Evolutionary conservation across 2,888 invertebrate genomes (phyloP).

Genomic region (Xestia rhomboidea): DNA sequence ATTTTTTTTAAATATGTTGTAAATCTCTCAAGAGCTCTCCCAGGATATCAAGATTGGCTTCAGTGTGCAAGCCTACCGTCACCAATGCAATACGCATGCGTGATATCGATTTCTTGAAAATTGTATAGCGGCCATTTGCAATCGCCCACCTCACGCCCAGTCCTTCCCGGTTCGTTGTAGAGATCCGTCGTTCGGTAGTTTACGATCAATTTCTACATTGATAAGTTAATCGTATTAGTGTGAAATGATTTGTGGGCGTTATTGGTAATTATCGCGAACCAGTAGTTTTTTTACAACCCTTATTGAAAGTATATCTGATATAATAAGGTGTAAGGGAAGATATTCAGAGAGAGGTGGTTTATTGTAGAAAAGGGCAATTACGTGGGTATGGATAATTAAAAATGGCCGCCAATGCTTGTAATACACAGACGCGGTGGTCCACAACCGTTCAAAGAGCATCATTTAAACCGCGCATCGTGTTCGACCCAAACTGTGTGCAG

Average conservation of each 20-base stretch:
- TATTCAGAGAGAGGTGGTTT: not conserved
- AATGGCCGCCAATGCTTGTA: not conserved
- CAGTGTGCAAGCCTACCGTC: not conserved
- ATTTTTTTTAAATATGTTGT: not conserved
- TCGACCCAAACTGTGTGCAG: not conserved
- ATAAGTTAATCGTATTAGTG: not conserved
- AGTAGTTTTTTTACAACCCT: not conserved
- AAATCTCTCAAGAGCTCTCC: not conserved
- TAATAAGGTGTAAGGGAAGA: too few relatives aligned
- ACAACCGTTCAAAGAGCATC: not conserved
- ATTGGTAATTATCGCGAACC: not conserved
- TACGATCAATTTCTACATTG: not conserved
- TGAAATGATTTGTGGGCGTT: not conserved
- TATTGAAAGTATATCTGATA: not conserved
- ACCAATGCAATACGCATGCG: constrained; percentile 16
- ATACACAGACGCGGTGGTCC: too few relatives aligned
- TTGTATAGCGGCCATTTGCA: not conserved
- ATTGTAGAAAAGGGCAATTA: not conserved
- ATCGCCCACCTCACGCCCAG: not conserved
- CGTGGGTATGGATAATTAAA: not conserved
- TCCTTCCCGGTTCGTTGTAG: not conserved
- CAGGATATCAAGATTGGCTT: not conserved
- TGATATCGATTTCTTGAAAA: not conserved
- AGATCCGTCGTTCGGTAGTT: not conserved
- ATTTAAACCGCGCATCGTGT: not conserved